Base-by-base conservation (phyloP, 2,888 invertebrate genomes). In the Catocala fraxini region DNA sequence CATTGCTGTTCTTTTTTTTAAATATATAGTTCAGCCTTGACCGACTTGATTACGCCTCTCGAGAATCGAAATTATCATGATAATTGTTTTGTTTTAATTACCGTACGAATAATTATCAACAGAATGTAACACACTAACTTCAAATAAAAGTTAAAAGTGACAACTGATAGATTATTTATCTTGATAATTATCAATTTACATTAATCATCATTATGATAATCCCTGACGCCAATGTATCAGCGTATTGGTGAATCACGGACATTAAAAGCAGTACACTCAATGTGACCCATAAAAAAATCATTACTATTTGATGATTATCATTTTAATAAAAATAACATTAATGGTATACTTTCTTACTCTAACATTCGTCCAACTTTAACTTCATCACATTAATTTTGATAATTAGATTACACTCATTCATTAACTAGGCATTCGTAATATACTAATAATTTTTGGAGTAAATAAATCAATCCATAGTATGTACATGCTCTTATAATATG, bases 371-470 rank as follows among this genome's bases (percentile, higher is more conserved):
- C 57, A 68, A 68, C 63, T 51, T 59, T 41, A 56, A 54, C 57
- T 57, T 64, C 75, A 76, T 76, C 75, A 76, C 75, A 75, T 73
- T 66, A 75, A 75, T 75, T 75, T 75, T 75, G 75, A 75, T 76
- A 75, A 73, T 75, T 75, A 76, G 76, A 75, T 76, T 76, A 76
- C 76, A 73, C 71, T 76, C 76, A 71, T 76, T 71, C 68, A 69
- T 71, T 76, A 76, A 72, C 74, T 74, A 77, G 75, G 77, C 75
- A 75, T 75, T 74, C 63, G 58, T 73, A 73, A 77, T 65, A 73
- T 75, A 63, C 76, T 77, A 77, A 71, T 77, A 82, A 87, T 91
- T 89, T 92, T 92, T 91, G 92, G 92, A 92, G 90, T 91, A 88
- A 87, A 85, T 85, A 84, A 87, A 86, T 86, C 86, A 87, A 86